Percentiles rank a stretch among this genome's conserved stretches.
Conservation (phyloP, 1,140 invertebrate species). For the Melanaphis sacchari region DNA sequence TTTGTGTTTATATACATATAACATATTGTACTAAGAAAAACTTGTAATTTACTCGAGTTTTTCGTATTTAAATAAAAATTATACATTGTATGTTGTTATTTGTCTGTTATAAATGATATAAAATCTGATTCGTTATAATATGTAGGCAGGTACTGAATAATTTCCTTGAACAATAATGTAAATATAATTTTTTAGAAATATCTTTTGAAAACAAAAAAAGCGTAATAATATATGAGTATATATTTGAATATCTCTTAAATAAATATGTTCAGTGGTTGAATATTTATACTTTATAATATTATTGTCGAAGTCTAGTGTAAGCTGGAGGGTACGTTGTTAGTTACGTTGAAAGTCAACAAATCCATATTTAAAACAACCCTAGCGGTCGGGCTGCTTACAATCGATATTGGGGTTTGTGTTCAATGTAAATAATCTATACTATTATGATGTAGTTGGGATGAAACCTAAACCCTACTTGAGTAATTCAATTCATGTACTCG, state of each 20-base stretch:
- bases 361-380: neutral
- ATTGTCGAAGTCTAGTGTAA: neutral
- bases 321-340: too few species aligned
- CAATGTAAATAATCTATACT: slow-evolving; percentile 27
- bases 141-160: neutral
- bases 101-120: neutral
- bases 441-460: neutral
- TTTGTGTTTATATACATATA: neutral
- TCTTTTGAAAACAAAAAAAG: neutral
- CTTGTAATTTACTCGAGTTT: neutral
- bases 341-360: slow-evolving; percentile 9
- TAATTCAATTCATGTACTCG: neutral
- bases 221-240: neutral
- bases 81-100: neutral
- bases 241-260: neutral
- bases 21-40: neutral
- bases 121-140: neutral
- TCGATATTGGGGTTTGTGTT: neutral
- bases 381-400: neutral
- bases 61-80: neutral
- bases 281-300: neutral
- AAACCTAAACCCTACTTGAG: slow-evolving; percentile 19
- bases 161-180: neutral
- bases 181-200: neutral
- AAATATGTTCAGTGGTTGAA: neutral